Percentiles rank a stretch among this genome's conserved stretches.
Conservation (phyloP, 2,797 vertebrate species). For the Intellagama lesueurii region DNA sequence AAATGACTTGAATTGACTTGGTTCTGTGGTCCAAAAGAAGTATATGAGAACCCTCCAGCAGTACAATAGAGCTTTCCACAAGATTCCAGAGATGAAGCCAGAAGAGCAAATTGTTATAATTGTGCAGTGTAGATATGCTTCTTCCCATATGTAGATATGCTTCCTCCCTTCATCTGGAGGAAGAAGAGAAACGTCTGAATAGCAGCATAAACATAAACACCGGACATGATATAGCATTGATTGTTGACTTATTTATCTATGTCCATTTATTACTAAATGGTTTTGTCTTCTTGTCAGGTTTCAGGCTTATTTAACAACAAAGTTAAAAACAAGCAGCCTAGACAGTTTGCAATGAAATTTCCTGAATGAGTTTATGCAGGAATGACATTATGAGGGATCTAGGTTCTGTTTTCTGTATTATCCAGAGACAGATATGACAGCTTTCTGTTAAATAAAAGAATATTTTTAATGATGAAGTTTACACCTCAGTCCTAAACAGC, state of each 20-base stretch:
- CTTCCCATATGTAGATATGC: too few species aligned
- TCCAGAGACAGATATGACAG: constrained; percentile 45
- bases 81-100: too few species aligned
- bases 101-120: too few species aligned
- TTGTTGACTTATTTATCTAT: constrained; percentile 22
- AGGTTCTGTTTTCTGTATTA: constrained; percentile 39
- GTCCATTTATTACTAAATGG: fast-evolving
- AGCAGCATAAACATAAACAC: background rate
- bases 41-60: too few species aligned
- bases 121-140: too few species aligned
- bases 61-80: too few species aligned
- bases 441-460: constrained; percentile 53
- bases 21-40: too few species aligned
- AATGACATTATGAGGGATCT: background rate
- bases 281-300: background rate
- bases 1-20: too few species aligned
- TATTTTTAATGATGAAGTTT: constrained; percentile 22
- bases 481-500: background rate
- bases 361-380: constrained; percentile 44
- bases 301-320: constrained; percentile 50
- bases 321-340: constrained; percentile 52
- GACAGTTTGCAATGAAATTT: constrained; percentile 39
- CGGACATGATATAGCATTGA: background rate
- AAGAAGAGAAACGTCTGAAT: too few species aligned
- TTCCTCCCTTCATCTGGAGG: background rate